Evolutionary conservation across 1,140 invertebrate species (phyloP).

Genomic region (Drosophila ogumai): DNA sequence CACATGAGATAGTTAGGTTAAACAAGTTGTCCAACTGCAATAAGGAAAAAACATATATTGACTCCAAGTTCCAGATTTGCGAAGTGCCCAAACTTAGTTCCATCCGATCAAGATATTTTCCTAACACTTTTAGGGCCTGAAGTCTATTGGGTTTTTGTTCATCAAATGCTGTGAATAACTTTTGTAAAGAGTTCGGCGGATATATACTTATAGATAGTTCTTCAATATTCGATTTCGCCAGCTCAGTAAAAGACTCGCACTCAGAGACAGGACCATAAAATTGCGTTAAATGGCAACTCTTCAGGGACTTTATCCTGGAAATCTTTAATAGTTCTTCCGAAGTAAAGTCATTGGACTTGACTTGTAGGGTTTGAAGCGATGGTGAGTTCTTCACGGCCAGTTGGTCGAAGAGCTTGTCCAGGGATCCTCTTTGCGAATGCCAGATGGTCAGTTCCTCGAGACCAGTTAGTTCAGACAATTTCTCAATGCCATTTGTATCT

Average conservation of each 20-base stretch:
- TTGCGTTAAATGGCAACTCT: not conserved
- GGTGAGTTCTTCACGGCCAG: not conserved
- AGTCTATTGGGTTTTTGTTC: not conserved
- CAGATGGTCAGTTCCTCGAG: not conserved
- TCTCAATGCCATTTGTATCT: not conserved
- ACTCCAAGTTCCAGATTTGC: not conserved
- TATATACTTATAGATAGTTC: not conserved
- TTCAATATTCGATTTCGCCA: constrained; percentile 5
- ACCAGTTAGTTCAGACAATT: not conserved
- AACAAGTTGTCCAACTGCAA: not conserved
- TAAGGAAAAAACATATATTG: not conserved
- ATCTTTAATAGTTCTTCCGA: not conserved
- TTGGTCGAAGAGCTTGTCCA: not conserved
- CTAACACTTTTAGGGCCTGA: not conserved
- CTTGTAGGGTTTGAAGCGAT: not conserved
- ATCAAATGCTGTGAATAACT: not conserved
- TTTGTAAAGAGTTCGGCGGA: not conserved
- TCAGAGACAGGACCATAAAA: not conserved
- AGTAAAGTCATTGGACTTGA: not conserved
- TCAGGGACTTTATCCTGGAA: not conserved
- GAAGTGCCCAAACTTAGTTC: not conserved
- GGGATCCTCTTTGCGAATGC: not conserved
- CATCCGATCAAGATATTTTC: too few relatives aligned
- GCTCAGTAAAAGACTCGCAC: not conserved
- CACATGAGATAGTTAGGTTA: not conserved